phyloP scores from a whole-genome alignment of 2,797 vertebrate species.

The Sternarchorhynchus goeldii region DNA sequence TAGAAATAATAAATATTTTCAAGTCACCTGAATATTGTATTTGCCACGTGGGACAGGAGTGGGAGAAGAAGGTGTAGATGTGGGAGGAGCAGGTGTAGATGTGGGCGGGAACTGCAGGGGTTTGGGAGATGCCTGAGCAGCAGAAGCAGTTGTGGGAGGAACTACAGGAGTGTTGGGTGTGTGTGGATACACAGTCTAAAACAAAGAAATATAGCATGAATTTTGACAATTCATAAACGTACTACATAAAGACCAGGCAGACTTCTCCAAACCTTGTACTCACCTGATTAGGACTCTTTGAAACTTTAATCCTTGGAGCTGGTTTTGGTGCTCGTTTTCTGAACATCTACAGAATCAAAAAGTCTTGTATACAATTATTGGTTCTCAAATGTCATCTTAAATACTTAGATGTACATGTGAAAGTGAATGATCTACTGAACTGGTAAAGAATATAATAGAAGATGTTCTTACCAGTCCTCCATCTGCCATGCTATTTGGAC shows the following conservation, averaged over 20 bases:
- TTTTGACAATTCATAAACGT: background rate
- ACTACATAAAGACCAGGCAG: background rate
- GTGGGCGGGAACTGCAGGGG: background rate
- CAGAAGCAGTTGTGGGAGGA: background rate
- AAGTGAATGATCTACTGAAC: too few relatives aligned
- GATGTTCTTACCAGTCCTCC: slow-evolving; percentile 34
- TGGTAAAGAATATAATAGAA: background rate
- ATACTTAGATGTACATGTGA: too few relatives aligned
- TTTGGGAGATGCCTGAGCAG: too few relatives aligned
- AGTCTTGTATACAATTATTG: background rate
- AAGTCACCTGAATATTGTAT: slow-evolving; percentile 25
- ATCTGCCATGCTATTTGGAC: slow-evolving; percentile 10
- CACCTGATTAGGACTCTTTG: slow-evolving; percentile 54
- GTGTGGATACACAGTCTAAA: background rate
- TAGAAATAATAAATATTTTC: background rate
- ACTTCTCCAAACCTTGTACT: background rate
- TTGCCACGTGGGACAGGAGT: background rate
- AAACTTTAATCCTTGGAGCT: slow-evolving; percentile 59
- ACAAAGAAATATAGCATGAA: background rate
- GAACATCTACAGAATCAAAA: slow-evolving; percentile 52
- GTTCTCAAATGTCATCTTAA: too few relatives aligned
- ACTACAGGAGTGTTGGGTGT: background rate
- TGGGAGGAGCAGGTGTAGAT: background rate
- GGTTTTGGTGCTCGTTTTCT: slow-evolving; percentile 67
- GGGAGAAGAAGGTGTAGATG: background rate